phyloP scores from a whole-genome alignment of 2,797 vertebrate species.

The Miichthys miiuy region DNA sequence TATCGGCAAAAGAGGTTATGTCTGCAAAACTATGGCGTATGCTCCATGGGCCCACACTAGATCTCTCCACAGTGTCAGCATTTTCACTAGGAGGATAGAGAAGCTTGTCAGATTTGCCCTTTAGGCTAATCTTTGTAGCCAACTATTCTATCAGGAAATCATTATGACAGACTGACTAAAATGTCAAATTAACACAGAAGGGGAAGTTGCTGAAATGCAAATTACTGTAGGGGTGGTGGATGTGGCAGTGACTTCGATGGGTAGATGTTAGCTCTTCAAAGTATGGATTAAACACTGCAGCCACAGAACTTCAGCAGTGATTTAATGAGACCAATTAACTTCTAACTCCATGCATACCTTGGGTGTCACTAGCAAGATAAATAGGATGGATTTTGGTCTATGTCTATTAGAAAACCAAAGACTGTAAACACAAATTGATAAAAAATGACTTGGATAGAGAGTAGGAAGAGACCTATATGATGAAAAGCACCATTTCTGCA shows the following conservation, averaged over 20 bases:
- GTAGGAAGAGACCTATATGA: background rate
- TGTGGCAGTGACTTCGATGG: constrained; percentile 27
- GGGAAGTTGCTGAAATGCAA: constrained; percentile 47
- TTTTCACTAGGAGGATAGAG: constrained; percentile 56
- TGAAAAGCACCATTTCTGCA: background rate
- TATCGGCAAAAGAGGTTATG: constrained; percentile 64
- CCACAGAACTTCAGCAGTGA: constrained; percentile 16
- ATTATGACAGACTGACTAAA: constrained; percentile 64
- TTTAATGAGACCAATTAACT: constrained; percentile 20
- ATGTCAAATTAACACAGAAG: constrained; percentile 70
- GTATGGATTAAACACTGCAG: constrained; percentile 29
- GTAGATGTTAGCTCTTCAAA: constrained; percentile 43
- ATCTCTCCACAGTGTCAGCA: constrained; percentile 64
- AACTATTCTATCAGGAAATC: constrained; percentile 72
- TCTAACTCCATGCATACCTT: constrained; percentile 2
- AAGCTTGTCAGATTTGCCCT: constrained; percentile 75
- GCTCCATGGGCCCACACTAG: constrained; percentile 33
- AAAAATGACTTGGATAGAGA: background rate
- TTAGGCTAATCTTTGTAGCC: constrained; percentile 75
- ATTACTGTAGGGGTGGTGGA: constrained; percentile 23
- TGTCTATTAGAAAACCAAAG: background rate
- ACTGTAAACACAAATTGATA: background rate
- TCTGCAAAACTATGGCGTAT: constrained; percentile 62
- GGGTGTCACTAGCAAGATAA: background rate
- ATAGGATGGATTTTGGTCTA: background rate